phyloP scores from a whole-genome alignment of 2,113 vertebrate species.

The Callocephalon fimbriatum region DNA sequence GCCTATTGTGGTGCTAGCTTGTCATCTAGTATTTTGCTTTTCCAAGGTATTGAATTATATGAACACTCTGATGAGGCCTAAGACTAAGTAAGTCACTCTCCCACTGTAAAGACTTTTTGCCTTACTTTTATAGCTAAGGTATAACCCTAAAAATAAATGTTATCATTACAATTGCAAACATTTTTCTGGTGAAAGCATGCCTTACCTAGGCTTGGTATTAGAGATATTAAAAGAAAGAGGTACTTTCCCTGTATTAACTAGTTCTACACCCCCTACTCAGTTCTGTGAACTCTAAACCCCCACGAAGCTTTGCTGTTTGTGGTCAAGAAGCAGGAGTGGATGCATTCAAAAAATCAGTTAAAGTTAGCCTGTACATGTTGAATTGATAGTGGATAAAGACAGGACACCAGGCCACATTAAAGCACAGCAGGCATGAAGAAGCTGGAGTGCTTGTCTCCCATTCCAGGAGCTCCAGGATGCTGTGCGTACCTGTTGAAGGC shows the following conservation, averaged over 20 bases:
- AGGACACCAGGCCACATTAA: background rate
- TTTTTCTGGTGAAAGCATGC: background rate
- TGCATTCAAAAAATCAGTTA: background rate
- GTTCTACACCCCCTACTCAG: background rate
- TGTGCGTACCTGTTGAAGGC: rapidly evolving
- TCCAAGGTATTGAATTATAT: constrained; percentile 4
- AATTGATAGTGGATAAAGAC: background rate
- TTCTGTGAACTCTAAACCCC: background rate
- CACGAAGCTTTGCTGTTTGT: background rate
- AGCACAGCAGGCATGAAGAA: background rate
- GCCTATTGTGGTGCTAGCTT: constrained; percentile 40
- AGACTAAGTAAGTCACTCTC: background rate
- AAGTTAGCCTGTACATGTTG: background rate
- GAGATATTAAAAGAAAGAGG: background rate
- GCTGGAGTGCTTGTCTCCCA: background rate
- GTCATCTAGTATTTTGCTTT: constrained; percentile 28
- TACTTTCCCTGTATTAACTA: background rate
- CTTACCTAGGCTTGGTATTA: background rate
- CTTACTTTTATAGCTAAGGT: background rate
- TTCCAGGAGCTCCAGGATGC: background rate
- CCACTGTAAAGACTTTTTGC: background rate
- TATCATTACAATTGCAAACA: background rate
- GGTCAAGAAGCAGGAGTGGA: background rate
- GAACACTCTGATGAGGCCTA: background rate
- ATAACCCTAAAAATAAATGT: background rate